phyloP scores from a whole-genome alignment of 64 coral and sea anemone species.

The Montipora foliosa region DNA sequence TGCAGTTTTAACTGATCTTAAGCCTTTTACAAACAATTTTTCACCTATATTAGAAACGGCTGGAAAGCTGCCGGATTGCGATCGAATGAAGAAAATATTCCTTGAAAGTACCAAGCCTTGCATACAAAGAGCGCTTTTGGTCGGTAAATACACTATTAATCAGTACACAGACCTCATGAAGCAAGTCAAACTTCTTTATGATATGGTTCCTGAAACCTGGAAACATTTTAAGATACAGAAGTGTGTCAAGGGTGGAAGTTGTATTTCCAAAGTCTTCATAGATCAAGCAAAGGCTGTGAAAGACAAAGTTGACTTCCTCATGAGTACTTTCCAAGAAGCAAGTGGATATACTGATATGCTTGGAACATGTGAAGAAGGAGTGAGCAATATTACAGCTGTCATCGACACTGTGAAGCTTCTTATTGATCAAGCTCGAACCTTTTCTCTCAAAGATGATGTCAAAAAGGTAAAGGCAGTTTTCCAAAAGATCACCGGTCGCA shows the following conservation, averaged over 20 bases:
- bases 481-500: too few relatives aligned
- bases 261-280: constrained; percentile 85
- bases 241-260: constrained; percentile 87
- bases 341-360: constrained; percentile 80
- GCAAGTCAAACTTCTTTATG: constrained; percentile 49
- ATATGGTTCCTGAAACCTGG: constrained; percentile 76
- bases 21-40: constrained; percentile 85
- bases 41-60: constrained; percentile 76
- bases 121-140: constrained; percentile 66
- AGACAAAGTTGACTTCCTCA: constrained; percentile 45
- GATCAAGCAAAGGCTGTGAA: constrained; percentile 83
- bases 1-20: constrained; percentile 65
- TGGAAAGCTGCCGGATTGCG: constrained; percentile 76
- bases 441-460: constrained; percentile 12
- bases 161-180: constrained; percentile 68
- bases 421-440: constrained; percentile 77
- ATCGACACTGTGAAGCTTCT: constrained; percentile 73
- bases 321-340: constrained; percentile 56
- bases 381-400: constrained; percentile 59
- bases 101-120: constrained; percentile 72
- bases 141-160: constrained; percentile 52
- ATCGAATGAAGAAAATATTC: constrained; percentile 53
- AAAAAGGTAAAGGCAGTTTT: too few relatives aligned
- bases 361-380: constrained; percentile 55
- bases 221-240: constrained; percentile 83